A percentile compares a stretch with the other conserved stretches of the same genome.
These are phyloP conservation scores for Ichneumoninae sp. DNA, from an alignment of 2,888 invertebrate species.

Conservation along the genomic window DNA sequence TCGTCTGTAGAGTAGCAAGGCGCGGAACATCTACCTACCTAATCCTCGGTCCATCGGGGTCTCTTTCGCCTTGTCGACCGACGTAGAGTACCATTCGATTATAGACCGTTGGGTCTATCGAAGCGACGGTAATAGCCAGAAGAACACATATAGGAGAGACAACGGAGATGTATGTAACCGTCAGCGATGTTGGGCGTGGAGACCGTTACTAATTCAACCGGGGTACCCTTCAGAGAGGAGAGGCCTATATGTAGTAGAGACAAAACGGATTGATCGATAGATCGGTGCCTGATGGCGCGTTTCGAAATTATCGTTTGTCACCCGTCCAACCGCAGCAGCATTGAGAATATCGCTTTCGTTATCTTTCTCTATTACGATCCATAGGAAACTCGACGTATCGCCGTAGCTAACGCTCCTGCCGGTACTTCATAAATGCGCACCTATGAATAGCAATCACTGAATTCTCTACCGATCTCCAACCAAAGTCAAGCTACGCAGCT, in stretches of 20 bases:
- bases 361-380: slow-evolving; percentile 22
- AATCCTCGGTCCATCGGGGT: not conserved
- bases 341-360: slow-evolving; percentile 50
- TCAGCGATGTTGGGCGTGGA: slow-evolving; percentile 72
- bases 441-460: slow-evolving; percentile 51
- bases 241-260: slow-evolving; percentile 34
- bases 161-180: slow-evolving; percentile 49
- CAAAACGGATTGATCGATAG: slow-evolving; percentile 70
- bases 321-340: slow-evolving; percentile 47
- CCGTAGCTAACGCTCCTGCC: slow-evolving; percentile 5
- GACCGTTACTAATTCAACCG: slow-evolving; percentile 76
- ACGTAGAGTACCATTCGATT: slow-evolving; percentile 29
- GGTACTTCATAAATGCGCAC: slow-evolving; percentile 18
- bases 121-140: slow-evolving; percentile 56
- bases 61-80: slow-evolving; percentile 35
- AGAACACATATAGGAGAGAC: slow-evolving; percentile 42
- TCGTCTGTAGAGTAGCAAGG: slow-evolving; percentile 24
- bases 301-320: slow-evolving; percentile 70
- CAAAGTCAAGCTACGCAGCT: slow-evolving; percentile 3
- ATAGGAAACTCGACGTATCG: slow-evolving; percentile 27
- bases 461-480: slow-evolving; percentile 12
- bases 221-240: slow-evolving; percentile 57
- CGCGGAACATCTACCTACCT: slow-evolving; percentile 37
- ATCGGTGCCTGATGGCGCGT: slow-evolving; percentile 63
- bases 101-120: slow-evolving; percentile 38